Conservation (phyloP, 2,113 vertebrate genomes). For the Tetrao urogallus region DNA sequence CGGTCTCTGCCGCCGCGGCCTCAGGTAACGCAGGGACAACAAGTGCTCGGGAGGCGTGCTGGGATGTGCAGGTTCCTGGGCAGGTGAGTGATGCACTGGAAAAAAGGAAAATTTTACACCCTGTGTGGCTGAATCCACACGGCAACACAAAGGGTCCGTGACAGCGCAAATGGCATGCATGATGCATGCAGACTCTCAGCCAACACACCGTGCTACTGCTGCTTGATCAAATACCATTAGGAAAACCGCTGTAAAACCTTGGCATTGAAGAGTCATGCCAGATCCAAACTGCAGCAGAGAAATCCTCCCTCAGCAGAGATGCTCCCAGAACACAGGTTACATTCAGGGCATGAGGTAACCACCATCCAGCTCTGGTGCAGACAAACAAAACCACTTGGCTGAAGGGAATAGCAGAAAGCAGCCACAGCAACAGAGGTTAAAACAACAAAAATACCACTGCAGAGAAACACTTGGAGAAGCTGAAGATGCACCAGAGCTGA, state of each 20-base stretch:
- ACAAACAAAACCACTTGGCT: constrained; percentile 60
- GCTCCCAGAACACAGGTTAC: constrained; percentile 42
- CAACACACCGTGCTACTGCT: constrained; percentile 48
- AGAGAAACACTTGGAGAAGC: constrained; percentile 52
- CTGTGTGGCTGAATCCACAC: background rate
- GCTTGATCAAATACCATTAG: constrained; percentile 31
- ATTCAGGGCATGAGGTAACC: constrained; percentile 53
- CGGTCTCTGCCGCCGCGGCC: constrained; percentile 91
- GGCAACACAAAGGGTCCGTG: background rate
- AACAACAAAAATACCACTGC: constrained; percentile 27
- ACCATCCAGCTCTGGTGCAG: constrained; percentile 50
- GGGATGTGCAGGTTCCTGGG: constrained; percentile 71
- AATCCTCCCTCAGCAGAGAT: constrained; percentile 31
- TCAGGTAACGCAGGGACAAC: constrained; percentile 76
- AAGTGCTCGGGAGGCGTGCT: constrained; percentile 43
- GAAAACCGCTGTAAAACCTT: constrained; percentile 46
- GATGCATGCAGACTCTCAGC: constrained; percentile 58
- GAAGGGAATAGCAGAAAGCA: constrained; percentile 66
- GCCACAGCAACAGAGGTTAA: constrained; percentile 62
- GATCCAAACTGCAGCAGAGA: background rate
- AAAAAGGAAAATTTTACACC: constrained; percentile 56
- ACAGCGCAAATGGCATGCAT: constrained; percentile 49
- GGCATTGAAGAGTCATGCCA: constrained; percentile 65
- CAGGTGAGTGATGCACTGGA: constrained; percentile 80
- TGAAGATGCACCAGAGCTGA: background rate